phyloP scores from a whole-genome alignment of 2,113 vertebrate genomes.

The Chelonoidis abingdonii region DNA sequence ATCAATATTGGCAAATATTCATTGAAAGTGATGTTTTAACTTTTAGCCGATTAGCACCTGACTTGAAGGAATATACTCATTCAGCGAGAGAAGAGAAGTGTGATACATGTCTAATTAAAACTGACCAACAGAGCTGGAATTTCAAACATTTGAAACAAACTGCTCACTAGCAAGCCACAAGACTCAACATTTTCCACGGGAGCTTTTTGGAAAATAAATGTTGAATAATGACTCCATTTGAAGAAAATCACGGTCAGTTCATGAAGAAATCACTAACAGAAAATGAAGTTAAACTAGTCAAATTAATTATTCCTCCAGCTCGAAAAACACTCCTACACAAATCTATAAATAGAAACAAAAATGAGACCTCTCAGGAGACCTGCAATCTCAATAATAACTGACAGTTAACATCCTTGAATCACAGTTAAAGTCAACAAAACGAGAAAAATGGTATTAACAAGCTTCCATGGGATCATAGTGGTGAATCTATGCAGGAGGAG shows the following conservation, averaged over 20 bases:
- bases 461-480: background rate
- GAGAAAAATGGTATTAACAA: background rate
- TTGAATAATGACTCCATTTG: conserved; percentile 22
- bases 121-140: fast-evolving
- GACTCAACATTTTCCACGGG: background rate
- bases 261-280: conserved; percentile 38
- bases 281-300: conserved; percentile 51
- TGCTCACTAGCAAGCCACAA: background rate
- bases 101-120: fast-evolving
- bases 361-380: background rate
- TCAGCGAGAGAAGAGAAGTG: background rate
- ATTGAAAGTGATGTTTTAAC: background rate
- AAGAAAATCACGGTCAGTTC: background rate
- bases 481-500: background rate
- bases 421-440: conserved; percentile 25
- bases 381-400: background rate
- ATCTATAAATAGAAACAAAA: conserved; percentile 15
- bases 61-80: fast-evolving
- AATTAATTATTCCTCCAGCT: conserved; percentile 49
- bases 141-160: background rate
- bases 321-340: conserved; percentile 38
- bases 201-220: background rate
- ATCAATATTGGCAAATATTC: background rate
- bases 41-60: fast-evolving
- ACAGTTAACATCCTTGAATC: background rate